These are phyloP conservation scores for Leucophenga montana DNA, from an alignment of 2,888 invertebrate species.

Conservation along the genomic window DNA sequence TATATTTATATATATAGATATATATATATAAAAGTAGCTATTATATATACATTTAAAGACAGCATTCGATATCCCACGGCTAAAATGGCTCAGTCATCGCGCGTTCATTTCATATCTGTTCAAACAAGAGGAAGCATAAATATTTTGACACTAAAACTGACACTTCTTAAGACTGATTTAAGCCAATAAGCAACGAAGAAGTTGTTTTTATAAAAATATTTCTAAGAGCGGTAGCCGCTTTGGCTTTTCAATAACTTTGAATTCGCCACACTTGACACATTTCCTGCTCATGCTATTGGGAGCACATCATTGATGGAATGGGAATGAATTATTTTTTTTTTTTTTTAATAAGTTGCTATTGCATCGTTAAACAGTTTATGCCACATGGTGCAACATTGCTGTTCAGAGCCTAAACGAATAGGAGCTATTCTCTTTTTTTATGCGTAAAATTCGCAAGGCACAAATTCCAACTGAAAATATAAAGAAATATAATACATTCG, in stretches of 20 bases:
- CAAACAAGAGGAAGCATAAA: constrained; percentile 58
- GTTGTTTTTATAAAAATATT: neutral
- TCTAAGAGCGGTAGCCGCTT: too few relatives aligned
- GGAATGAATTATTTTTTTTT: too few relatives aligned
- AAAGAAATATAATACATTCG: too few relatives aligned
- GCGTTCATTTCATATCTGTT: constrained; percentile 36
- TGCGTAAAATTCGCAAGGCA: too few relatives aligned
- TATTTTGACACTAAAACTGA: constrained; percentile 61
- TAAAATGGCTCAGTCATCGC: constrained; percentile 60
- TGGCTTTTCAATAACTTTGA: constrained; percentile 25
- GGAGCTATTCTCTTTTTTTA: too few relatives aligned
- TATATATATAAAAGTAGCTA: too few relatives aligned
- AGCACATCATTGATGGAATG: neutral
- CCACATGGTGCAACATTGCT: too few relatives aligned
- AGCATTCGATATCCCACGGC: constrained; percentile 44
- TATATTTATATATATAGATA: too few relatives aligned
- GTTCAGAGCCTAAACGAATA: neutral
- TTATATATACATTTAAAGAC: too few relatives aligned
- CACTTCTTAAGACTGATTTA: constrained; percentile 8
- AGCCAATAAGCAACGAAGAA: neutral
- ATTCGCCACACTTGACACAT: constrained; percentile 54
- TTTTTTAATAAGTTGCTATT: constrained; percentile 11
- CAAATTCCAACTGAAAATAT: constrained; percentile 4
- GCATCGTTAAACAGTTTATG: too few relatives aligned
- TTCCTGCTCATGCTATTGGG: constrained; percentile 38